Evolutionary conservation across 2,888 invertebrate species (phyloP), one percentile per base, ranked within the genome.

Genomic region (Luperina testacea): DNA sequence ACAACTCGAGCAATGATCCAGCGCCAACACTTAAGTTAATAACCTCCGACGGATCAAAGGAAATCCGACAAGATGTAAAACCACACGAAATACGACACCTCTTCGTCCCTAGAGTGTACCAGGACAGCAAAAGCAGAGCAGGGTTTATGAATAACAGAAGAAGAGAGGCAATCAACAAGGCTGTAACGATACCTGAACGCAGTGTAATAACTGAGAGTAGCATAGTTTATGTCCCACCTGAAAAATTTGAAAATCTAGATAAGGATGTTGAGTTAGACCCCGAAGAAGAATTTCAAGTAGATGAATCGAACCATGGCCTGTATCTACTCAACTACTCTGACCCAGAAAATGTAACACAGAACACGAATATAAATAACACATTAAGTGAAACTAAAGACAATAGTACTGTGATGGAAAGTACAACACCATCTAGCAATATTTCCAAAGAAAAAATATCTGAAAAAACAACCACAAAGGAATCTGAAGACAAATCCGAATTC

Each of bases 211-310:
- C 96, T 70, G 94, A 95, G 88, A 92, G 92, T 90, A 92, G 92
- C 74, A 92, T 96, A 85, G 89, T 97, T 76, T 97, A 96, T 80
- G 93, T 97, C 74, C 96, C 97, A 92, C 96, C 97, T 61, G 97
- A 96, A 87, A 96, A 95, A 81, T 91, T 95, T 82, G 96, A 97
- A 90, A 96, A 95, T 61, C 90, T 94, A 42, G 96, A 97, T 80
- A 96, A 96, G 90, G 97, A 96, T 90, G 90, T 95, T 48, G 95
- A 96, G 78, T 90, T 97, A 86, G 97, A 97, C 84, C 97, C 97
- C 0, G 97, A 97, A 87, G 97, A 97, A 93, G 97, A 96, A 80
- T 97, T 97, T 78, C 97, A 97, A 93, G 97, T 97, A 2, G 97
- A 97, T 82, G 97, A 97, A 91, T 97, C 97, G 0, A 97, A 97